These are phyloP conservation scores for Syngnathus scovelli DNA, from an alignment of 2,113 vertebrate species.

Conservation along the genomic window DNA sequence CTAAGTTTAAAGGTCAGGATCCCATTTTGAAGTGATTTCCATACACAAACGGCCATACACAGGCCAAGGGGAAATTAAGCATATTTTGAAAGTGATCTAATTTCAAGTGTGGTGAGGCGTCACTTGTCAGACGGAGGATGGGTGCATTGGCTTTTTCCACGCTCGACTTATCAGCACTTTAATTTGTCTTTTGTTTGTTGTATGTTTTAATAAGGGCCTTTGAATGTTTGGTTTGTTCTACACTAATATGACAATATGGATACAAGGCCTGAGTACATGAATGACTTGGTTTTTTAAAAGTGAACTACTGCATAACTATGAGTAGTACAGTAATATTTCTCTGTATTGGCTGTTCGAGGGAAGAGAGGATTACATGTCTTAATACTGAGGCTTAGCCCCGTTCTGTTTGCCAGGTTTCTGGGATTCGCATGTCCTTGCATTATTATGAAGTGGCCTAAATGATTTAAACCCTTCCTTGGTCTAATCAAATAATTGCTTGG, in stretches of 20 bases:
- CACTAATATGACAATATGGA: background rate
- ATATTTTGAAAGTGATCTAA: background rate
- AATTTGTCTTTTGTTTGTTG: too few species aligned
- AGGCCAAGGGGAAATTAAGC: background rate
- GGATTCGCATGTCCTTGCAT: conserved; percentile 44
- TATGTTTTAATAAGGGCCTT: too few species aligned
- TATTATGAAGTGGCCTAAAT: conserved; percentile 61
- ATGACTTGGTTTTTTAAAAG: background rate
- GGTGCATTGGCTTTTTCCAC: too few species aligned
- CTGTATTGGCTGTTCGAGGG: background rate
- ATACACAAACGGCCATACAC: background rate
- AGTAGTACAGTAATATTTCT: background rate
- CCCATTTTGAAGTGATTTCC: background rate
- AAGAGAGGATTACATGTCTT: conserved; percentile 42
- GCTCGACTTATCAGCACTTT: too few species aligned
- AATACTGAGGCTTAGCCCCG: conserved; percentile 51
- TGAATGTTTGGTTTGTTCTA: background rate
- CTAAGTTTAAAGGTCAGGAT: too few species aligned
- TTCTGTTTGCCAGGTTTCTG: conserved; percentile 49
- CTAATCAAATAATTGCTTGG: conserved; percentile 75
- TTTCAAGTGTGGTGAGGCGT: too few species aligned
- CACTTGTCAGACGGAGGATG: too few species aligned
- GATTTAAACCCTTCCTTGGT: conserved; percentile 57
- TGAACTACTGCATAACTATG: background rate
- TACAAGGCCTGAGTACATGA: background rate